Evolutionary conservation across 2,888 invertebrate species (phyloP), one percentile per base, ranked within the genome.

Genomic region (Dryomyza anilis): DNA sequence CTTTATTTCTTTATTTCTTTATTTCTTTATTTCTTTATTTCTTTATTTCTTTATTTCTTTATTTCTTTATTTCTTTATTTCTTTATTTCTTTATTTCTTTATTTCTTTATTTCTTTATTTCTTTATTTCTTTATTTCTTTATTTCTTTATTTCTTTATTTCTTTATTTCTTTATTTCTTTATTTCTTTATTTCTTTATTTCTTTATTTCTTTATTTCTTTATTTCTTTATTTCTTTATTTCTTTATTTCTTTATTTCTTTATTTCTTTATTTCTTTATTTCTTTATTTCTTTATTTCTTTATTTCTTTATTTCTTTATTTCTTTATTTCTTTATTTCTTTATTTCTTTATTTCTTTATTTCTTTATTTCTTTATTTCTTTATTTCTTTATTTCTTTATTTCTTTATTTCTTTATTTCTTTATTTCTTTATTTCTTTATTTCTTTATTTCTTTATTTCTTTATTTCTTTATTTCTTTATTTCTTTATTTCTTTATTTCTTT

Each of bases 91-190:
- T 8, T 33, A 33, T 33, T 33, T 6, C 27, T 29, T 45, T 46
- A 8, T 29, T 46, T 48, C 33, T 23, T 33, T 46, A n/a, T 46
- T 1, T 45, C 36, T 56, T 10, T 1, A n/a, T 56, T 45, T 21
- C 12, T 43, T 16, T 14, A n/a, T 29, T 30, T 43, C 43, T n/a
- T 12, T 27, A 8, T 14, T 39, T 25, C 12, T 56, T 16, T 19
- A 10, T 16, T n/a, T 5, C 12, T 56, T 29, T 36, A 21, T 7
- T 43, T n/a, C 25, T 16, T 39, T 14, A 23, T 27, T 39, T 39
- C 7, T 27, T 14, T 58, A 33, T 33, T 52, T 43, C 53, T 19
- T 25, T n/a, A 53, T 39, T 25, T 52, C 61, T 46, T n/a, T 33
- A 6, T 39, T n/a, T n/a, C n/a, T 48, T 25, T 19, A 21, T 27